Base-by-base conservation (phyloP, 2,888 invertebrate species). In the Orthosia gracilis region DNA sequence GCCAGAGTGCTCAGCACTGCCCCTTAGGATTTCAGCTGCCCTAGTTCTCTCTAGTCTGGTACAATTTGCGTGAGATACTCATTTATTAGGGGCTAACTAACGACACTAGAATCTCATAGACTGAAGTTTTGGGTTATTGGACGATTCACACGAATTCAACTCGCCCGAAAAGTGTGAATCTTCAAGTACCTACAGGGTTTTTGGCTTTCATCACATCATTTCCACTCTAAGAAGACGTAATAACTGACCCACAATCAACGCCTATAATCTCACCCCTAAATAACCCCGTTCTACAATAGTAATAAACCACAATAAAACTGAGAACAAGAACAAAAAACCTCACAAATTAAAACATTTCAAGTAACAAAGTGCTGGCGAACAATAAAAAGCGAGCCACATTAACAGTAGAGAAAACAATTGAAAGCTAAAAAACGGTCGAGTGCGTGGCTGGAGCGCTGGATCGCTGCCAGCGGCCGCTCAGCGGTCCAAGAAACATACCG, bases 401-500 rank as follows among this genome's bases (percentile, higher is more conserved):
- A 83, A 81, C 84, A 81, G 81, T 74, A 72, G 77, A 76, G 79
- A 83, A 84, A 84, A 83, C 86, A 86, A 86, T 85, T 86, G 85
- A 78, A 80, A 78, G 79, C 78, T 81, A 73, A 86, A 84, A 85
- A 86, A 76, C 76, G 78, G 65, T 84, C 55, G 75, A 86, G 86
- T 77, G 82, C 78, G 84, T 80, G 76, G 68, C 69, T 86, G 86
- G 86, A 80, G 68, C 68, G 69, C 69, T 86, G 86, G 86, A 80
- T 66, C 68, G 69, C 62, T 58, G 85, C 85, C 85, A 85, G 75
- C 74, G 9, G 62, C 52, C 75, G 77, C 77, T 80, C 80, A 67
- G 73, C 76, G 78, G 75, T 68, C 31, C 47, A 74, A 83, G 82
- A 73, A 82, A 84, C 82, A 82, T 73, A 65, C 75, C 80, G 64